Evolutionary conservation across 2,113 vertebrate genomes (phyloP).

Genomic region (Tenrec ecaudatus): DNA sequence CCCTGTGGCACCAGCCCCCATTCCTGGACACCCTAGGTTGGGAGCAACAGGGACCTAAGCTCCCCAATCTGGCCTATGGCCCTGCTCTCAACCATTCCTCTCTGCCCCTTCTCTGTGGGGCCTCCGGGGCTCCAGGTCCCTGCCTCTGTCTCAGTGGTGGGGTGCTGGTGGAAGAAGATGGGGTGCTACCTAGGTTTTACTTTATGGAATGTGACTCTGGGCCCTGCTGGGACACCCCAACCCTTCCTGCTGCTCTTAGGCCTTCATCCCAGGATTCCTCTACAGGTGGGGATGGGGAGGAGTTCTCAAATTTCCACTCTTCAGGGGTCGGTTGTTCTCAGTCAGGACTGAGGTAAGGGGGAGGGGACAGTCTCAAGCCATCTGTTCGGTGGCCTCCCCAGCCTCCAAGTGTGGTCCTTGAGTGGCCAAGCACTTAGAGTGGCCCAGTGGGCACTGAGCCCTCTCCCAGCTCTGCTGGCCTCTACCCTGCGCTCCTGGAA

Average conservation of each 20-base stretch:
- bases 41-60: too few relatives aligned
- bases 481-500: background rate
- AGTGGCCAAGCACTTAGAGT: background rate
- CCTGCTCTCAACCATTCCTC: too few relatives aligned
- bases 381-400: background rate
- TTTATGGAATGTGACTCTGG: background rate
- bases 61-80: too few relatives aligned
- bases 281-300: background rate
- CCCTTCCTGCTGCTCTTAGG: background rate
- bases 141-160: background rate
- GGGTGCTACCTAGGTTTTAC: background rate
- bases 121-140: background rate
- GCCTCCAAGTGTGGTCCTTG: background rate
- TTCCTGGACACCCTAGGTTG: too few relatives aligned
- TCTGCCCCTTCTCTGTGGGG: too few relatives aligned
- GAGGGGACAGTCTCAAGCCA: background rate
- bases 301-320: background rate
- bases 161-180: background rate
- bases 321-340: too few relatives aligned
- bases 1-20: too few relatives aligned
- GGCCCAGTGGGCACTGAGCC: too few relatives aligned
- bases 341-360: background rate
- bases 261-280: too few relatives aligned
- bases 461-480: background rate
- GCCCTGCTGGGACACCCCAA: fast-evolving